Base-by-base conservation (phyloP, 2,113 vertebrate genomes). In the Cheirogaleus medius region DNA sequence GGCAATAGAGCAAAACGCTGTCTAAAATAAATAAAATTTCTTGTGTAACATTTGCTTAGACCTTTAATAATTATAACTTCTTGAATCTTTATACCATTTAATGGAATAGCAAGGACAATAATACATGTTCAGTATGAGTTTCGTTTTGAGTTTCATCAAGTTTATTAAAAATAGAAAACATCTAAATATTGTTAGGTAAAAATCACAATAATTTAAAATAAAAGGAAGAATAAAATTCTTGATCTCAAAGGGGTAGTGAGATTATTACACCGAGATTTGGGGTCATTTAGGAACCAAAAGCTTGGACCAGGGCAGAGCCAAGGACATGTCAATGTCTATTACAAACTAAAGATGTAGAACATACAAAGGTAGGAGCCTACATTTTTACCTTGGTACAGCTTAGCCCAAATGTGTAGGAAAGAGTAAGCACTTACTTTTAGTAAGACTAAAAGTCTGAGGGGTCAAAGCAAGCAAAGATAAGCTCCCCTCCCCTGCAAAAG, bases 161-260 rank as follows among this genome's bases (percentile, higher is more conserved):
- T 71, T 77, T 77, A 52, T 52, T 77, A 54, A 89, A 93, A 84
- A 17, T 76, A 27, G 73, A 71, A 87, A 87, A 64, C 18, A 80
- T 66, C 37, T 66, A 37, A 12, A 23, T 87, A 27, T 25, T 78
- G 14, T 71, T 85, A 81, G 37, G 37, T 82, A 39, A 82, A 91
- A 92, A 84, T 93, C 69, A 93, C 14, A 90, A 20, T 89, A 49
- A 89, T 68, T 90, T 78, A 18, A 89, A 71, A 64, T 80, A 74
- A 81, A 96, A 90, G 32, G 18, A 37, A 90, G 15, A 76, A 87
- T 52, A 89, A 71, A 54, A 84, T 71, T 94, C 9, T 64, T 88
- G 34, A 1, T 81, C 14, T 91, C 52, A 23, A 85, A 74, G 21
- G 32, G n/a, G 20, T 63, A 63, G 29, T 52, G 23, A 14, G 69